Evolutionary conservation across 2,113 vertebrate species (phyloP), one percentile per base, ranked within the genome.

Genomic region (Albula glossodonta): DNA sequence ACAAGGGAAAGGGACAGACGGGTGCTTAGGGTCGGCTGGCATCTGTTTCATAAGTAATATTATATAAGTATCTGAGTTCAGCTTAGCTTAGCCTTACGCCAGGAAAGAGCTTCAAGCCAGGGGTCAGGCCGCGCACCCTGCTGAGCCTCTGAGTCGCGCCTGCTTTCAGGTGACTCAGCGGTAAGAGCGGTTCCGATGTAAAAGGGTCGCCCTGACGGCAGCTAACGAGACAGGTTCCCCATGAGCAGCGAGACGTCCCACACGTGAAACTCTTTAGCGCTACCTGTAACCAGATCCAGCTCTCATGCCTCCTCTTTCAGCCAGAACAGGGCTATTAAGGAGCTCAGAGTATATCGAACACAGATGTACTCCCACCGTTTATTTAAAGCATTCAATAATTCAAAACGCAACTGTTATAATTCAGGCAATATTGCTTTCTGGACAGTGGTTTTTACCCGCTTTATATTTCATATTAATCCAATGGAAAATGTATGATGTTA

Each of bases 401-500:
- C 83, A 70, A 84, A 83, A 83, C n/a, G 86, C 80, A 19, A 77
- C 84, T 70, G 85, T 83, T 83, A 85, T 87, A 88, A 88, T 83
- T 87, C 86, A 87, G 84, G 22, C 85, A 83, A 56, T 50, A 81
- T 88, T 89, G 86, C 83, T 52, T 86, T 90, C 89, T 90, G 91
- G 89, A 89, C 90, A 88, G 79, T 87, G 89, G 85, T 86, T 66
- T 60, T 89, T 89, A 84, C 87, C 81, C 86, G 81, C 84, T 87
- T 88, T 88, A 89, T 88, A 88, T 88, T 89, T 92, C 87, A 88
- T 89, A 90, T 90, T 90, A 88, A 88, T 87, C 51, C 87, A 87
- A 93, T 90, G 92, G 92, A 91, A 92, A 92, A 92, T 90, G 87
- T 88, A 79, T 92, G 77, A 88, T 86, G 74, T 49, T 82, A 85